Evolutionary conservation across 2,888 invertebrate species (phyloP), one percentile per base, ranked within the genome.

Genomic region (Epinotia brunnichana): DNA sequence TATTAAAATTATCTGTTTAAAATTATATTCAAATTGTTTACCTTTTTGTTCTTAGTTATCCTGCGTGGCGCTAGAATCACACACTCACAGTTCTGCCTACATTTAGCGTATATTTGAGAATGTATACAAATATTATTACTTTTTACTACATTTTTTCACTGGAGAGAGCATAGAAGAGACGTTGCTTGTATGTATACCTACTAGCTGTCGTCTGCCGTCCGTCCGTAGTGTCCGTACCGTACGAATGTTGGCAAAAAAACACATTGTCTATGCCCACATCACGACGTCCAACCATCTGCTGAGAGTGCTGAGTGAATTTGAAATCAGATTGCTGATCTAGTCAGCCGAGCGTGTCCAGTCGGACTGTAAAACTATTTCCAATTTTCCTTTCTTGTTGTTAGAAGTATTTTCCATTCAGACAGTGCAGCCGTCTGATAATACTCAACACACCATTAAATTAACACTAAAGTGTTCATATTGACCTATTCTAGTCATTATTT

Each of bases 71-170:
- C 68, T 70, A 76, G 71, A 76, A 74, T 76, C 78, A 80, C 77
- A 74, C 80, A 78, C 75, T 79, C 80, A 80, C 76, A 77, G 77
- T 68, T 72, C 77, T 78, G 79, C 80, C 78, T 79, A 81, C 81
- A 85, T 84, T 82, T 82, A 80, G 74, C 79, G 77, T 77, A 80
- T 81, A 81, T 78, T 77, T 77, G 78, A 75, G 80, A 77, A 75
- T 78, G 74, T 63, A 75, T 66, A 80, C 66, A 80, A 79, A 80
- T 76, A 78, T 81, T 80, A 81, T 79, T 74, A 81, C 82, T 79
- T 78, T 78, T 83, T 72, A 81, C 78, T 80, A 84, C 82, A 83
- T 85, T 83, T 81, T 54, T 82, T 69, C 73, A 63, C 68, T 69
- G 24, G 68, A 68, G 57, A 68, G 71, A 66, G 71, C 57, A 24